Evolutionary conservation across 2,113 vertebrate species (phyloP).

Genomic region (Notarius quadriscutis): DNA sequence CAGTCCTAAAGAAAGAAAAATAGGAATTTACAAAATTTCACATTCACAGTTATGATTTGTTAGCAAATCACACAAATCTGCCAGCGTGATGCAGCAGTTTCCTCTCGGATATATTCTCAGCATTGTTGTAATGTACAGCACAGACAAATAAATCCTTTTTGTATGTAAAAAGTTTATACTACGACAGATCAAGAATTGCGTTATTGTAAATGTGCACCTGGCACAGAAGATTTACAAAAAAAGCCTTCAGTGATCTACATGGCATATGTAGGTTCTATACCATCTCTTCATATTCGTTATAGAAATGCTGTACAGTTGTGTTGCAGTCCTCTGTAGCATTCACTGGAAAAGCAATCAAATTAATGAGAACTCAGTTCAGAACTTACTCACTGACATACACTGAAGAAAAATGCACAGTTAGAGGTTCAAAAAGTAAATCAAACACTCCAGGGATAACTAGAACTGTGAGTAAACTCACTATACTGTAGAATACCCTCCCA

Average conservation of each 20-base stretch:
- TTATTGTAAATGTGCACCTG: neutral
- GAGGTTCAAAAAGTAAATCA: neutral
- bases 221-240: neutral
- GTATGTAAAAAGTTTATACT: neutral
- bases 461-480: no score
- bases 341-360: slow-evolving; percentile 15
- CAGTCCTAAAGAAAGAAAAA: neutral
- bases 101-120: neutral
- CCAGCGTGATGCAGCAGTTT: neutral
- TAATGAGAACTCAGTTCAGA: slow-evolving; percentile 1
- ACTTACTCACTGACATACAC: neutral
- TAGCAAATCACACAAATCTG: neutral
- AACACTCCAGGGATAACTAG: neutral
- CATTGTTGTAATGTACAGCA: neutral
- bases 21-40: neutral
- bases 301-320: slow-evolving; percentile 4
- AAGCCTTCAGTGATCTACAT: neutral
- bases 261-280: neutral
- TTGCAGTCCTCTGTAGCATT: neutral
- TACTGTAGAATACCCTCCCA: no score
- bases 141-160: neutral
- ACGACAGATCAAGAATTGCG: neutral
- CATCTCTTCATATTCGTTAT: neutral
- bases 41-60: neutral
- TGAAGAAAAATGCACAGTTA: neutral